Evolutionary conservation across 2,888 invertebrate genomes (phyloP), one percentile per base, ranked within the genome.

Genomic region (Scrobipalpa atriplicella): DNA sequence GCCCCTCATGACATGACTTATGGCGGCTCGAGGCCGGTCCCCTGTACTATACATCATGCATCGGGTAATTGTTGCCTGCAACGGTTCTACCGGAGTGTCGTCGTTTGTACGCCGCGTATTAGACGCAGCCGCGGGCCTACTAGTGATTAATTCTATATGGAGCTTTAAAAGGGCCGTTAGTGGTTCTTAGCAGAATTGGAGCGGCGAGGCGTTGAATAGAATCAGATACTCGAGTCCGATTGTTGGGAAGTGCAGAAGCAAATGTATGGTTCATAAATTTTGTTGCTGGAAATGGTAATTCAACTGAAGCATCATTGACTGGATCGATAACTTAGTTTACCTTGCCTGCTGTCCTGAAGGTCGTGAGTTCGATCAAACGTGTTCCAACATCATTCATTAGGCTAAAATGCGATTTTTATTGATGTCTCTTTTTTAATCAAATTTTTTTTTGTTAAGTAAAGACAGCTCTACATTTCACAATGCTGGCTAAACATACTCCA

Each of bases 61-160:
- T 78, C 79, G 71, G 72, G 78, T 86, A 86, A 86, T 85, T 83
- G 84, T 83, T 76, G 83, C 83, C 80, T 74, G 72, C 62, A 81
- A 81, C 79, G 69, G 72, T 78, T 74, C 75, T 71, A 68, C 75
- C 70, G 70, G 69, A 66, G 75, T 79, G 77, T 78, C 76, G 75
- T 78, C 77, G 71, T 77, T 74, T 72, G 72, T 77, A 71, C 70
- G 58, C 66, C 70, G 61, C 66, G 71, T 69, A 71, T 72, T 69
- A 70, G 71, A 68, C 19, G 41, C 54, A 8, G 71, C 73, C 71
- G 29, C 58, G 56, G 72, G 73, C 68, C 16, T 36, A n/a, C 43
- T 39, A 56, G 66, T 74, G 76, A 81, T 82, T 78, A 76, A 79
- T 82, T 76, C 74, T 69, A 71, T 72, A 67, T 67, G 65, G 66